phyloP scores from a whole-genome alignment of 1,140 invertebrate species.

The Drosophila ogumai region DNA sequence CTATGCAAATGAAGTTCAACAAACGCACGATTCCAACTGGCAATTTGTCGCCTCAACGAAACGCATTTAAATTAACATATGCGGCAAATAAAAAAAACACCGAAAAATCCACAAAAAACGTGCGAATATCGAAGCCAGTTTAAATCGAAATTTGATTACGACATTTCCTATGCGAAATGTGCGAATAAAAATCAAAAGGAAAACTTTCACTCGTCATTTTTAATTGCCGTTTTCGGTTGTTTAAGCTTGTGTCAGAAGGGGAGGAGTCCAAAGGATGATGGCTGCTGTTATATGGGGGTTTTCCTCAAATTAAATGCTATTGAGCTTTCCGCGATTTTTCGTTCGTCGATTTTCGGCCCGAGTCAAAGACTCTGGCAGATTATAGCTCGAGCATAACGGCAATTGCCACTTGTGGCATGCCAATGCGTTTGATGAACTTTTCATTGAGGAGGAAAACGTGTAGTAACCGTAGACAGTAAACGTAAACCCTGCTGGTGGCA shows the following conservation, averaged over 20 bases:
- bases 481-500: conserved; percentile 65
- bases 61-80: conserved; percentile 71
- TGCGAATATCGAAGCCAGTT: conserved; percentile 68
- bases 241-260: conserved; percentile 11
- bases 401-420: conserved; percentile 58
- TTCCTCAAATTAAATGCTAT: conserved; percentile 53
- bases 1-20: conserved; percentile 75
- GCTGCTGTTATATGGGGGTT: conserved; percentile 17
- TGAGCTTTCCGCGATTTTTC: conserved; percentile 37
- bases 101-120: conserved; percentile 38
- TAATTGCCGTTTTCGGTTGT: conserved; percentile 57
- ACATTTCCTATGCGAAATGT: conserved; percentile 55
- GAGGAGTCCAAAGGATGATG: conserved; percentile 43
- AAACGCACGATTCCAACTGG: conserved; percentile 67
- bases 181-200: conserved; percentile 39
- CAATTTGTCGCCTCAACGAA: conserved; percentile 73
- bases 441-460: conserved; percentile 53
- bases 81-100: conserved; percentile 1
- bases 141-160: conserved; percentile 60
- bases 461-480: conserved; percentile 29
- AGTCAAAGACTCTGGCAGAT: conserved; percentile 28
- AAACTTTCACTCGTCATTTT: conserved; percentile 73
- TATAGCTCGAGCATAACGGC: conserved; percentile 18
- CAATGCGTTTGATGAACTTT: conserved; percentile 75
- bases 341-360: conserved; percentile 19